A percentile compares a stretch with the other conserved stretches of the same genome.
These are phyloP conservation scores for Drosophila aldrichi DNA, from an alignment of 2,888 invertebrate genomes.

Conservation along the genomic window DNA sequence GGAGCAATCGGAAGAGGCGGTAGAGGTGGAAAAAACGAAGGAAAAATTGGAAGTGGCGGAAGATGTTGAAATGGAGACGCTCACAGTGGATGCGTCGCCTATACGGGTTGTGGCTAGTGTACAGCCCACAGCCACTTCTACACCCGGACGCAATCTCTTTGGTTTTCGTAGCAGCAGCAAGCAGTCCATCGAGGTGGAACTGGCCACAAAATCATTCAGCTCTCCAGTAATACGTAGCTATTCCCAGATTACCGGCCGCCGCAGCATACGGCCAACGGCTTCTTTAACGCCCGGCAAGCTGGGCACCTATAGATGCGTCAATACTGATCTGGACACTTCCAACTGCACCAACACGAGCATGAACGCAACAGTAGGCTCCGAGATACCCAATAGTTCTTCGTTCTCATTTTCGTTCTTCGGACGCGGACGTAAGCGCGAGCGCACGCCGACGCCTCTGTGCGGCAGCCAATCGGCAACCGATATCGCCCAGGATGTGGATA, in stretches of 20 bases:
- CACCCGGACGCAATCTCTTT: conserved; percentile 78
- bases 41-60: conserved; percentile 34
- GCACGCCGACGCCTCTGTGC: conserved; percentile 68
- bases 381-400: conserved; percentile 82
- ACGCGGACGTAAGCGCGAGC: conserved; percentile 83
- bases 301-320: conserved; percentile 80
- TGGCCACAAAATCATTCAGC: conserved; percentile 49
- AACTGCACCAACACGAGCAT: conserved; percentile 81
- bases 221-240: conserved; percentile 69
- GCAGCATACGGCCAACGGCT: conserved; percentile 77
- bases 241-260: conserved; percentile 82
- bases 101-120: conserved; percentile 36
- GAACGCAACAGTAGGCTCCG: conserved; percentile 85
- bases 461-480: conserved; percentile 72
- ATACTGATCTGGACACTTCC: conserved; percentile 81
- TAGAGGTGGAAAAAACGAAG: conserved; percentile 24
- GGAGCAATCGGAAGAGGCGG: background rate
- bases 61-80: conserved; percentile 82
- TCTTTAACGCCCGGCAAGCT: conserved; percentile 75
- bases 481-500: conserved; percentile 75
- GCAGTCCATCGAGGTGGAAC: conserved; percentile 67
- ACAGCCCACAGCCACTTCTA: conserved; percentile 78
- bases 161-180: conserved; percentile 62
- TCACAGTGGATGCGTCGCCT: conserved; percentile 73
- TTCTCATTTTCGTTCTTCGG: conserved; percentile 83